These are phyloP conservation scores for Aphidoletes aphidimyza DNA, from an alignment of 2,888 invertebrate genomes.

Conservation along the genomic window DNA sequence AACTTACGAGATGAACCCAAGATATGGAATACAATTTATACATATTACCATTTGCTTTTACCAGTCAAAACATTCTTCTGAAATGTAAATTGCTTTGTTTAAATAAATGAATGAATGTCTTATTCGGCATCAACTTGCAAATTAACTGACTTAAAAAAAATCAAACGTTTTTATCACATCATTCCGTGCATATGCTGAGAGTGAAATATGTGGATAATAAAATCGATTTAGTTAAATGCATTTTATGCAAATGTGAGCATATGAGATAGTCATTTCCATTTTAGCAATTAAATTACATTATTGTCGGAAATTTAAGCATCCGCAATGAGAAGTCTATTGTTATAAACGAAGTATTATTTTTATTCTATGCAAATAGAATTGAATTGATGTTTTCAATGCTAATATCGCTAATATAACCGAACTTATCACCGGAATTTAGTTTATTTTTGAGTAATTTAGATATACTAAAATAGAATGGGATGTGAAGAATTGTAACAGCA, in stretches of 20 bases:
- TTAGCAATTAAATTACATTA: conserved; percentile 33
- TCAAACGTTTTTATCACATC: background rate
- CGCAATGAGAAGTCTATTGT: background rate
- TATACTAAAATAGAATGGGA: no score
- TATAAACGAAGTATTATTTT: conserved; percentile 35
- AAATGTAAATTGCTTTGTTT: conserved; percentile 5
- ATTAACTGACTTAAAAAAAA: background rate
- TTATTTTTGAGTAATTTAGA: no score
- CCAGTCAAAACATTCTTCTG: background rate
- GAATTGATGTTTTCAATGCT: background rate
- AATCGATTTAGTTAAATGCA: background rate
- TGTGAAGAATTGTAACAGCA: no score
- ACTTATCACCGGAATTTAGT: no score
- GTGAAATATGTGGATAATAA: background rate
- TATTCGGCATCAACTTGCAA: background rate
- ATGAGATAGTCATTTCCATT: conserved; percentile 31
- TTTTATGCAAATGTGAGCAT: conserved; percentile 8
- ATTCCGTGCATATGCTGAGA: background rate
- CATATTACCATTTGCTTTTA: no score
- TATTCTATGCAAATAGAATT: conserved; percentile 12
- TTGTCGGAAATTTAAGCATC: background rate
- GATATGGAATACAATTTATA: no score
- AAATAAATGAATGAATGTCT: conserved; percentile 8
- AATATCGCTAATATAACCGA: no score
- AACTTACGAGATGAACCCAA: no score